A percentile compares a stretch with the other conserved stretches of the same genome.
These are phyloP conservation scores for Pyralis farinalis DNA, from an alignment of 2,888 invertebrate genomes.

Conservation along the genomic window DNA sequence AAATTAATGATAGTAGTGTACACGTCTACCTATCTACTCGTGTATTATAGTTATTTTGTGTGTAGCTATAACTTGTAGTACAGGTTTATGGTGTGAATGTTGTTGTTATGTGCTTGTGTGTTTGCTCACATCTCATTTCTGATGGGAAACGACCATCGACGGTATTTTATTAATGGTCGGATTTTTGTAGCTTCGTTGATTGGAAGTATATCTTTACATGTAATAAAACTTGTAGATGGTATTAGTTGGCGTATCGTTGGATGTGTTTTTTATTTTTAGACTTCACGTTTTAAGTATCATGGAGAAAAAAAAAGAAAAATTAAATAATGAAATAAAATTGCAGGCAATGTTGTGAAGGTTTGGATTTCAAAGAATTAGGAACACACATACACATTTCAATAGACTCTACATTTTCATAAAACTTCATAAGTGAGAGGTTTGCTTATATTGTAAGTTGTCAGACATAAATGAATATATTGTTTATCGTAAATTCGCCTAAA, in stretches of 20 bases:
- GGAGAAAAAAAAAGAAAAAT: too few relatives aligned
- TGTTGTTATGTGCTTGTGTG: conserved; percentile 26
- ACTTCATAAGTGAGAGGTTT: too few relatives aligned
- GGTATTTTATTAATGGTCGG: conserved; percentile 28
- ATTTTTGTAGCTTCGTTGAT: conserved; percentile 27
- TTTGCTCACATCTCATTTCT: conserved; percentile 27
- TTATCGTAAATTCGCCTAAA: too few relatives aligned
- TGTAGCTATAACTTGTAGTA: conserved; percentile 26
- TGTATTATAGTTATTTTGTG: conserved; percentile 18
- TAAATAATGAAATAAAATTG: too few relatives aligned
- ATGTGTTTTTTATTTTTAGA: conserved; percentile 4
- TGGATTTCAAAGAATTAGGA: too few relatives aligned
- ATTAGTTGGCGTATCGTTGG: not conserved
- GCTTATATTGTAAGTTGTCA: too few relatives aligned
- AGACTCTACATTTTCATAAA: too few relatives aligned
- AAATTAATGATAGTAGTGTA: conserved; percentile 48
- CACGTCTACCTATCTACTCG: conserved; percentile 10
- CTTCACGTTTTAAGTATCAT: conserved; percentile 2
- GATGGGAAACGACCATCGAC: conserved; percentile 30
- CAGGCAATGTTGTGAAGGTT: too few relatives aligned
- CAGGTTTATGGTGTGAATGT: conserved; percentile 41
- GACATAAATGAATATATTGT: too few relatives aligned
- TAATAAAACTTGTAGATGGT: conserved; percentile 9
- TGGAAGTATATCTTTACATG: conserved; percentile 22
- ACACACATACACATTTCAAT: too few relatives aligned